These are phyloP conservation scores for Stenurella melanura DNA, from an alignment of 2,888 invertebrate genomes.

Conservation along the genomic window DNA sequence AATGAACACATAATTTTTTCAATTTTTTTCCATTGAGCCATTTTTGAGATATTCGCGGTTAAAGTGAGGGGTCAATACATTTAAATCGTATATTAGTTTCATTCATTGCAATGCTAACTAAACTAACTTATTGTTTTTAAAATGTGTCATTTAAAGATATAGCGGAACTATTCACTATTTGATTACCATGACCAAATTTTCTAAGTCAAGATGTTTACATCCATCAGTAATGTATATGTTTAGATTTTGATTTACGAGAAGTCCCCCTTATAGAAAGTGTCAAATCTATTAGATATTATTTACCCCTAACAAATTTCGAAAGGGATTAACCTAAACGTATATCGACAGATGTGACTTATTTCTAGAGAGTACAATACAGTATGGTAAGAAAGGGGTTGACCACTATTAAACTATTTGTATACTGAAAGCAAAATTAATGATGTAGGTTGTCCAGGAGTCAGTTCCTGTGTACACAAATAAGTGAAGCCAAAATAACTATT, in stretches of 20 bases:
- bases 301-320: constrained; percentile 48
- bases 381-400: constrained; percentile 62
- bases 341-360: constrained; percentile 67
- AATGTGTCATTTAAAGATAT: too few relatives aligned
- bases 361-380: constrained; percentile 52
- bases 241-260: background rate
- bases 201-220: background rate
- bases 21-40: too few relatives aligned
- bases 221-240: background rate
- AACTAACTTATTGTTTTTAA: too few relatives aligned
- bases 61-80: too few relatives aligned
- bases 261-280: background rate
- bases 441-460: constrained; percentile 35
- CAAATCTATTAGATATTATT: constrained; percentile 50
- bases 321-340: constrained; percentile 54
- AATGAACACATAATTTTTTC: too few relatives aligned
- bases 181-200: background rate
- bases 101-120: too few relatives aligned
- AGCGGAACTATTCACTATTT: too few relatives aligned
- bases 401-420: constrained; percentile 62
- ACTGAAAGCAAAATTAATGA: constrained; percentile 63
- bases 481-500: constrained; percentile 15
- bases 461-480: constrained; percentile 33
- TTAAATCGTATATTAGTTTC: too few relatives aligned
- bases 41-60: too few relatives aligned